Base-by-base conservation (phyloP, 2,888 invertebrate species). In the Leucophora obtusa region DNA sequence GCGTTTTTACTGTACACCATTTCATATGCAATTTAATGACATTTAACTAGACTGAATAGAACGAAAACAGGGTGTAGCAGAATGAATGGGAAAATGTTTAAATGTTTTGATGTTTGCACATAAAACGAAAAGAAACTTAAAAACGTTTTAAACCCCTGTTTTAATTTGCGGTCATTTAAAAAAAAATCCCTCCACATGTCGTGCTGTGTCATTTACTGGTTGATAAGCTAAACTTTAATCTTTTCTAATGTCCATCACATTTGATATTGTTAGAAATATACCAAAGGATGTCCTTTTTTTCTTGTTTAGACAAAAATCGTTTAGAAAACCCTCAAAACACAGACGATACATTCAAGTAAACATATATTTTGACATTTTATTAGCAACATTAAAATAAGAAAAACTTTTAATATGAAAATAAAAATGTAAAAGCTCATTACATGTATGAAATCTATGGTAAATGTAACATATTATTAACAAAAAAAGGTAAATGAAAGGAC, bases 171-270 rank as follows among this genome's bases (percentile, higher is more conserved):
- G 69, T 56, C 56, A 76, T 21, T 59, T 65, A 5, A 28, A 60
- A 62, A 76, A 58, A 38, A 38, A 59, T 73, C 24, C 21, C 18
- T 69, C 47, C 81, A 77, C 73, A 81, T 77, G 77, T 74, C 77
- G 77, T 81, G 73, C 69, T 77, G 77, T 81, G 77, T 77, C 81
- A 81, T 66, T 81, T 77, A 66, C 65, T 66, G 70, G 54, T 66
- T 81, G 81, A 81, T 81, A 81, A 81, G 81, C 81, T 62, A 73
- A 81, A 81, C 73, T 81, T 81, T 81, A 81, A 81, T 81, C 81
- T 81, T 81, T 77, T 77, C 77, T 77, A 81, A 81, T 81, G 81
- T 81, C 81, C 81, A 81, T 81, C 81, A 74, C 81, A 73, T 77
- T 38, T 66, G 43, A 81, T 43, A 79, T 62, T 53, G 60, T 59